Base-by-base conservation (phyloP, 2,797 vertebrate species). In the Ispidina lecontei region DNA sequence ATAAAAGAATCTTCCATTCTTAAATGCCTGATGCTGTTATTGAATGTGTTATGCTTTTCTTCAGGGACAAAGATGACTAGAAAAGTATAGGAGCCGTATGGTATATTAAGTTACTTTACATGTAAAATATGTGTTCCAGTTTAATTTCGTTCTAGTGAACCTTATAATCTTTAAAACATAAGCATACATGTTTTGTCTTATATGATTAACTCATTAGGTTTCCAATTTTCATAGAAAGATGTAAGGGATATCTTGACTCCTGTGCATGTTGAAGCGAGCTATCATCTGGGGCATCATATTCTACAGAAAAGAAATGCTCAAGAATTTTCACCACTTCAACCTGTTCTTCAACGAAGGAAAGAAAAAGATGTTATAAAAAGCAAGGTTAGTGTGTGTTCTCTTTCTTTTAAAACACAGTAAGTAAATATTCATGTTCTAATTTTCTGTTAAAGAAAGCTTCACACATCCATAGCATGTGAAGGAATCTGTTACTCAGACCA, bases 221-320 rank as follows among this genome's bases (percentile, higher is more conserved):
- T 96, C 94, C 72, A 93, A 97, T 97, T 97, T 94, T 80, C 93
- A 60, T 98, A 99, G 99, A 98, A 98, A 98, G 98, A 99, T 60
- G 97, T 99, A 84, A 98, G 98, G 93, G 99, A 99, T 97, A 98
- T 99, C 96, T 98, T 98, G 84, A 99, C 98, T 43, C 98, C 98
- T 5, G 96, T 99, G 76, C 96, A 97, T 72, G 98, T 99, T 91
- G 97, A 98, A 96, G 98, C 98, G 23, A 97, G 97, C 62, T 99
- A 99, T 64, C 96, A 83, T 52, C 98, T 99, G 73, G 98, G 97
- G 33, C 97, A 97, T 60, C 97, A 98, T 28, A 93, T 94, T 47
- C 74, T 97, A 74, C 91, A 87, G 29, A 98, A 96, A 95, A 82
- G 56, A 39, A 86, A 90, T 17, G 69, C 89, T 20, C 96, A 96